A percentile compares a stretch with the other conserved stretches of the same genome.
phyloP scores from a whole-genome alignment of 2,797 vertebrate genomes.

The Kryptolebias ocellatus region DNA sequence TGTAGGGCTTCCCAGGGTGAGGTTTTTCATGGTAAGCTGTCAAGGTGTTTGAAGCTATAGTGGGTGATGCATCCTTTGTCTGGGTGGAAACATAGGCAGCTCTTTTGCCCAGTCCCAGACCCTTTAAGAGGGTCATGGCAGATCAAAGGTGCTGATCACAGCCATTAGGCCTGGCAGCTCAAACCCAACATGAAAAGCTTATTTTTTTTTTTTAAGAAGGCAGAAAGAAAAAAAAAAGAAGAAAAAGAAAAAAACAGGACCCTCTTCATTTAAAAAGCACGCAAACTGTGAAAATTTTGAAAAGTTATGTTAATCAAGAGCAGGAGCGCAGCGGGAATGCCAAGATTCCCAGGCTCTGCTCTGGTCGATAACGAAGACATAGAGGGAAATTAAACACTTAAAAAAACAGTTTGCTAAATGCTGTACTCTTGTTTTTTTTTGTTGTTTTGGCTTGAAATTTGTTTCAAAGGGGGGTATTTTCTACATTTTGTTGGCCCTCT shows the following conservation, averaged over 20 bases:
- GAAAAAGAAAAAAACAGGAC: constrained; percentile 84
- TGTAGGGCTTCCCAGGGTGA: constrained; percentile 50
- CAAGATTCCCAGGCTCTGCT: constrained; percentile 85
- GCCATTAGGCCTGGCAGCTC: constrained; percentile 84
- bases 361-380: constrained; percentile 80
- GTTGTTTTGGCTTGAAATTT: constrained; percentile 74
- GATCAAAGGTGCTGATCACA: constrained; percentile 89
- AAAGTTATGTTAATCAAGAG: constrained; percentile 89
- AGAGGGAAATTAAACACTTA: constrained; percentile 83
- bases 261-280: constrained; percentile 85
- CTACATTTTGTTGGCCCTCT: constrained; percentile 57
- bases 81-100: constrained; percentile 67
- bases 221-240: constrained; percentile 73
- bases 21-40: constrained; percentile 72
- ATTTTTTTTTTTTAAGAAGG: constrained; percentile 83
- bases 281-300: constrained; percentile 91
- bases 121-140: constrained; percentile 81
- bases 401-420: constrained; percentile 68
- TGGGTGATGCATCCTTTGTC: constrained; percentile 81
- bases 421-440: constrained; percentile 71
- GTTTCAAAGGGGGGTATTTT: constrained; percentile 68
- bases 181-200: constrained; percentile 86
- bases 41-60: constrained; percentile 76
- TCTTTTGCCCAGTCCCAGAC: constrained; percentile 72
- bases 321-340: constrained; percentile 78